A percentile compares a stretch with the other conserved stretches of the same genome.
phyloP scores from a whole-genome alignment of 2,113 vertebrate genomes.

The Cynoglossus semilaevis region DNA sequence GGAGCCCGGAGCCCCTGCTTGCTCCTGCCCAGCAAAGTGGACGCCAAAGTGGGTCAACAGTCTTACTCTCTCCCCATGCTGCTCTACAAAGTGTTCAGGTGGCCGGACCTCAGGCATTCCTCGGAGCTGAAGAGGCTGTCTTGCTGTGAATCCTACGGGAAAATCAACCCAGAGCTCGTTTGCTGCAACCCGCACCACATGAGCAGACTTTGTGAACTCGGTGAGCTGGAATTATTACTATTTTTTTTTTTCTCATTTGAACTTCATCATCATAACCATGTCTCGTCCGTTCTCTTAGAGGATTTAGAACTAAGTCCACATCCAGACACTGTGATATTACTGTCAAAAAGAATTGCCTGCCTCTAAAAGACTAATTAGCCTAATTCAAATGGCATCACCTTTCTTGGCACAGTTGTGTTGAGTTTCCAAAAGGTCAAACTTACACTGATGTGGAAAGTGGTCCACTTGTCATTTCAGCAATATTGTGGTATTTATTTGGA shows the following conservation, averaged over 20 bases:
- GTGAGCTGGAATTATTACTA: conserved; percentile 68
- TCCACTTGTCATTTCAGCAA: no score
- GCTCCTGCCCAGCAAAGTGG: conserved; percentile 86
- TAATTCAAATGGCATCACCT: conserved; percentile 62
- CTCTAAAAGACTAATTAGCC: conserved; percentile 47
- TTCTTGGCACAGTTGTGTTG: conserved; percentile 40
- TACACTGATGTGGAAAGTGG: conserved; percentile 18
- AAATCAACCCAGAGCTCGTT: conserved; percentile 88
- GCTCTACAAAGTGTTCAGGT: conserved; percentile 95
- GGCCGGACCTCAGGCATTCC: conserved; percentile 94
- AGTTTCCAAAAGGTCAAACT: conserved; percentile 60
- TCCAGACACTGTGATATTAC: conserved; percentile 30
- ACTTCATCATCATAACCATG: background rate
- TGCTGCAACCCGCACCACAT: conserved; percentile 99
- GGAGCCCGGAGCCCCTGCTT: conserved; percentile 88
- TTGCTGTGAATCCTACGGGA: conserved; percentile 95
- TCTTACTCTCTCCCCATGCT: conserved; percentile 89
- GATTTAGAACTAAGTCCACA: background rate
- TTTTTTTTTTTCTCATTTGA: background rate
- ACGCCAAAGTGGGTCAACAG: conserved; percentile 86
- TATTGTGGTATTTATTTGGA: no score
- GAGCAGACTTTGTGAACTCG: conserved; percentile 94
- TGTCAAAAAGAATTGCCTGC: no score
- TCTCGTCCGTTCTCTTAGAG: conserved; percentile 4
- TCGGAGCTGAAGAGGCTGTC: conserved; percentile 92